These are phyloP conservation scores for Cinclus mexicanus DNA, from an alignment of 2,113 vertebrate species.

Conservation along the genomic window DNA sequence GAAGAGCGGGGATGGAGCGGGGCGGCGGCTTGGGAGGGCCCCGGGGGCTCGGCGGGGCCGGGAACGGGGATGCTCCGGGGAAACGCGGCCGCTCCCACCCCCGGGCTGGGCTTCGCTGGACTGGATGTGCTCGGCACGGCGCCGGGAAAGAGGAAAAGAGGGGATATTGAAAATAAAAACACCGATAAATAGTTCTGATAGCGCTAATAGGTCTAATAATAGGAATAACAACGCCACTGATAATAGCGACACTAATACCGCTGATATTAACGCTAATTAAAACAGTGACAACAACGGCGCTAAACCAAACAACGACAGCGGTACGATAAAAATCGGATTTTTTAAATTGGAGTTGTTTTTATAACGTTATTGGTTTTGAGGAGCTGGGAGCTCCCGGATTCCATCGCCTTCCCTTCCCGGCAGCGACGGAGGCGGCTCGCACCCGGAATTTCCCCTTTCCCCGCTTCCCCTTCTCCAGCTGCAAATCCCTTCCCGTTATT, in stretches of 20 bases:
- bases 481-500: not conserved
- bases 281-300: not conserved
- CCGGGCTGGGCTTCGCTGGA: not conserved
- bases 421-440: not conserved
- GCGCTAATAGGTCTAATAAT: not conserved
- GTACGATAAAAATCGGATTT: accelerated
- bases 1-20: not conserved
- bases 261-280: not conserved
- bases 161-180: not conserved
- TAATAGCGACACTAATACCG: not conserved
- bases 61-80: not conserved
- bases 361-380: accelerated
- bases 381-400: not conserved
- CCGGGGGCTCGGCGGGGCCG: not conserved
- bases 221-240: not conserved
- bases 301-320: not conserved
- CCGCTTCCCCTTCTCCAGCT: not conserved
- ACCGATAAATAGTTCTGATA: not conserved
- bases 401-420: not conserved
- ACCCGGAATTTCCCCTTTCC: not conserved
- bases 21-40: not conserved
- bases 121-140: not conserved
- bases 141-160: not conserved
- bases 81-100: not conserved
- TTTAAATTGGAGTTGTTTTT: accelerated